Evolutionary conservation across 2,113 vertebrate genomes (phyloP), one percentile per base, ranked within the genome.

Genomic region (Alaudala cheleensis): DNA sequence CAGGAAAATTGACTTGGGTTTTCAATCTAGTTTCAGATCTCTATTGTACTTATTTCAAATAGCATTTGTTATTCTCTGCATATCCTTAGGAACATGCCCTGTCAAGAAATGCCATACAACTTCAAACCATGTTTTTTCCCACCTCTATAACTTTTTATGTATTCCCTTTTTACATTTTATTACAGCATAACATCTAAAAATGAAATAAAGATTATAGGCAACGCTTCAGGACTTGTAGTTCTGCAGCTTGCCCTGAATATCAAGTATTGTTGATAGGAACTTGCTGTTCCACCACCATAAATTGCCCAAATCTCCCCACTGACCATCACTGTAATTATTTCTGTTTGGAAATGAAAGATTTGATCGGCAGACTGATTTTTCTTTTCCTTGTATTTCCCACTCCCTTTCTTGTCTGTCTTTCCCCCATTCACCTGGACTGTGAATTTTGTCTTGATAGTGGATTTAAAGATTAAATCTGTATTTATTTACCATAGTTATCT

Each of bases 191-290:
- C 97, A 97, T 98, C 98, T 97, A 97, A 97, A 98, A 98, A 97
- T 97, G 97, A 98, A 98, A 98, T 98, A 98, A 98, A 98, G 97
- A 98, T 98, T 98, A 98, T 97, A 98, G 96, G 97, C 97, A 98
- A 97, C 5, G 92, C 96, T 98, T 96, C 97, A 97, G 97, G 97
- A 97, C 97, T 96, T 96, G 90, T 92, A 97, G 95, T 97, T 97
- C 93, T 85, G 71, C 47, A 33, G 28, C 83, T 98, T 96, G 94
- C 94, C 95, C 96, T 97, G 98, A 98, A 98, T 98, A 98, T 97
- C 96, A 98, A 98, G 96, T 96, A 56, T 45, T 94, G 78, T 97
- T 97, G 97, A 97, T 97, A 97, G 92, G 67, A 97, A 95, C 92
- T 94, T 60, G 37, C 94, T 93, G 82, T 93, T 95, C 66, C 90